These are phyloP conservation scores for Antrozous pallidus DNA, from an alignment of 2,797 vertebrate species.

Conservation along the genomic window DNA sequence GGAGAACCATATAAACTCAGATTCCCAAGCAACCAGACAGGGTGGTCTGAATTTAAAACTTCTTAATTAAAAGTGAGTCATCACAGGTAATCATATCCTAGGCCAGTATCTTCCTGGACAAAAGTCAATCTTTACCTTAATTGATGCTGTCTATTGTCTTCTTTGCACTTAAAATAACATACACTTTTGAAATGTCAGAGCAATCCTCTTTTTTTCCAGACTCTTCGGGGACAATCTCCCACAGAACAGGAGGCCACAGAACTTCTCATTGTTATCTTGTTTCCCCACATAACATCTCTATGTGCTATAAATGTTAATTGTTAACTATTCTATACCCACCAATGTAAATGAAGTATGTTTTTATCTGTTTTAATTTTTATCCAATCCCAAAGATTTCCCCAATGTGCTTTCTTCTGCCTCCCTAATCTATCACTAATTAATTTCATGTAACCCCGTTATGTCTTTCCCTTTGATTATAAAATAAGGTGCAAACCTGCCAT, in stretches of 20 bases:
- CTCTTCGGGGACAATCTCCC: not conserved
- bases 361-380: not conserved
- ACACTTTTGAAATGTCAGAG: not conserved
- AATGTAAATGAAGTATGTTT: not conserved
- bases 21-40: not conserved
- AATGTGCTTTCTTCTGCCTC: not conserved
- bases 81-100: not conserved
- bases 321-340: not conserved
- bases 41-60: not conserved
- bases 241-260: not conserved
- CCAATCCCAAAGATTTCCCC: not conserved
- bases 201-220: not conserved
- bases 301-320: not conserved
- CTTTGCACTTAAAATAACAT: not conserved
- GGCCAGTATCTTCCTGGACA: not conserved
- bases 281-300: not conserved
- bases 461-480: not conserved
- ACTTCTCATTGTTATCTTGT: not conserved
- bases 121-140: not conserved
- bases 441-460: not conserved
- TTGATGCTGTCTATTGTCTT: not conserved
- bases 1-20: not conserved
- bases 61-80: not conserved
- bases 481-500: not conserved
- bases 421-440: not conserved